phyloP scores from a whole-genome alignment of 2,888 invertebrate genomes.

The Euproctis similis region DNA sequence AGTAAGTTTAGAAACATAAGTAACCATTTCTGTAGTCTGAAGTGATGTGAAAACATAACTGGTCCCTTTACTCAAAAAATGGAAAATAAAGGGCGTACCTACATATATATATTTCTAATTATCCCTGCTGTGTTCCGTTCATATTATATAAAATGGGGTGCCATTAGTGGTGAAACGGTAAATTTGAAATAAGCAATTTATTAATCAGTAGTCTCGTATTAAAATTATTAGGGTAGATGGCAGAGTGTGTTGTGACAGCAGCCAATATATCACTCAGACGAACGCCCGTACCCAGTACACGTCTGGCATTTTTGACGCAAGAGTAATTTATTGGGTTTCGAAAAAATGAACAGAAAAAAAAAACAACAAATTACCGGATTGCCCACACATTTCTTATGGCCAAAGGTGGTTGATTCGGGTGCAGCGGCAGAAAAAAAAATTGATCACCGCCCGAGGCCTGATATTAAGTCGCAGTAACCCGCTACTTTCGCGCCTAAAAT shows the following conservation, averaged over 20 bases:
- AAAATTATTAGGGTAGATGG: slow-evolving; percentile 58
- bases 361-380: slow-evolving; percentile 72
- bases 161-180: slow-evolving; percentile 48
- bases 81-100: too few species aligned
- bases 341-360: too few species aligned
- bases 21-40: too few species aligned
- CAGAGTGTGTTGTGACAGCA: slow-evolving; percentile 61
- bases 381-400: slow-evolving; percentile 68
- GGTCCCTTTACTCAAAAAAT: too few species aligned
- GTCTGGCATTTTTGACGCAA: slow-evolving; percentile 70
- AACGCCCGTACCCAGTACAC: slow-evolving; percentile 37
- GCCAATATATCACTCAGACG: slow-evolving; percentile 64
- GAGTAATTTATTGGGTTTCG: slow-evolving; percentile 74
- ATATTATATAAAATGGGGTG: too few species aligned
- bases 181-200: slow-evolving; percentile 47
- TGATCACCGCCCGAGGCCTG: slow-evolving; percentile 42
- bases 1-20: too few species aligned
- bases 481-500: slow-evolving; percentile 46
- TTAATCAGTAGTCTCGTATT: slow-evolving; percentile 51
- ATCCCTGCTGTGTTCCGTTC: too few species aligned
- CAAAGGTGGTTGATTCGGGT: slow-evolving; percentile 72
- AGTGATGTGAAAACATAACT: too few species aligned
- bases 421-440: slow-evolving; percentile 69
- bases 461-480: slow-evolving; percentile 53
- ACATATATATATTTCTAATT: too few species aligned